Conservation (phyloP, 2,797 vertebrate species). For the Bucorvus abyssinicus region DNA sequence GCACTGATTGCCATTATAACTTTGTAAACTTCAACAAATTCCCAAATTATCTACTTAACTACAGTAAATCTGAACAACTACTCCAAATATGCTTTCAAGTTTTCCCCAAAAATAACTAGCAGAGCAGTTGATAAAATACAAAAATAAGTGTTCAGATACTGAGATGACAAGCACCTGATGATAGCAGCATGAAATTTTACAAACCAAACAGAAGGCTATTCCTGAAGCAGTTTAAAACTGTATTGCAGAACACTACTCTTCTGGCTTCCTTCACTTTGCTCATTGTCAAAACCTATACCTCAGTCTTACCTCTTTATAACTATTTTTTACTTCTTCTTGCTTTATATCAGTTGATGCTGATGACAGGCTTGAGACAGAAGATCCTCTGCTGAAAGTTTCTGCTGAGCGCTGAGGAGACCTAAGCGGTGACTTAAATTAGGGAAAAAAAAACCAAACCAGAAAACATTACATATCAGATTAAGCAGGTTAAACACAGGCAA, state of each 20-base stretch:
- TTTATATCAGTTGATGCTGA: slow-evolving; percentile 75
- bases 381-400: slow-evolving; percentile 85
- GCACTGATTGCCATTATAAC: not conserved
- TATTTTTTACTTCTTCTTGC: slow-evolving; percentile 77
- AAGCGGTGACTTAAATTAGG: slow-evolving; percentile 73
- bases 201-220: not conserved
- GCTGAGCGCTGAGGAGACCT: slow-evolving; percentile 77
- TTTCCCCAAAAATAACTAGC: not conserved
- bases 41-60: not conserved
- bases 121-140: not conserved
- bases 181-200: not conserved
- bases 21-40: not conserved
- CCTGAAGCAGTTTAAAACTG: not conserved
- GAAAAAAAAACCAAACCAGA: not conserved
- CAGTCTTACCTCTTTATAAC: slow-evolving; percentile 85
- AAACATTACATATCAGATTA: not conserved
- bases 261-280: not conserved
- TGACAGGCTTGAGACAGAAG: slow-evolving; percentile 86
- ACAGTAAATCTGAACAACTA: not conserved
- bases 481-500: not conserved
- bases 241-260: not conserved
- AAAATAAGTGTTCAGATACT: not conserved
- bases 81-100: not conserved
- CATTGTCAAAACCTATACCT: not conserved
- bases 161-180: not conserved